Evolutionary conservation across 2,113 vertebrate genomes (phyloP), one percentile per base, ranked within the genome.

Genomic region (Hypanus sabinus): DNA sequence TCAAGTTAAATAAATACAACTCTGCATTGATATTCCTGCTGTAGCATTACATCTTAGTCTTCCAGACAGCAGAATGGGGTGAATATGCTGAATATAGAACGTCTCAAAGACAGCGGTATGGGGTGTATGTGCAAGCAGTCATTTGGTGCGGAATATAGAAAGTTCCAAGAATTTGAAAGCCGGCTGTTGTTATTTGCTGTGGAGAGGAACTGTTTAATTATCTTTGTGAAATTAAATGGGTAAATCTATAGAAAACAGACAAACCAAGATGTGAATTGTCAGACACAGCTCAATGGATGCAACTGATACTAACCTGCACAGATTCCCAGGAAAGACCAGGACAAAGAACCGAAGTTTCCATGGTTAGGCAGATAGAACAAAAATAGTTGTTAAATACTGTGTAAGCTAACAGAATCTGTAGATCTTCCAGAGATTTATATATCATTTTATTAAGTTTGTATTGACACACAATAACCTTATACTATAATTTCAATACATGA

Each of bases 321-420:
- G 38, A 12, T 55, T 93, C 38, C 46, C 68, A 0, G 65, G 16
- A 65, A 33, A 8, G 85, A 88, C 33, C 7, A n/a, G 85, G 27
- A 22, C 55, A 46, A 1, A 46, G 46, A 46, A 22, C 60, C 5
- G 33, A 70, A 36, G 55, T 14, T 1, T 22, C 3, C 9, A 6
- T 70, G 88, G 62, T 68, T 91, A 68, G 62, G 65, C n/a, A 91
- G 65, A 33, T 38, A 30, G 88, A 70, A 91, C 57, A 91, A 70
- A n/a, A 16, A 10, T 57, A 70, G 20, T 70, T 24, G 65, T 71
- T 71, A 65, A 38, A 12, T 14, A 24, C 38, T 14, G 22, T 93
- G 36, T 4, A 12, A 27, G 5, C 11, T 75, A 93, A 27, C n/a
- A 6, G 68, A 5, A 55, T 2, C 90, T 92, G 30, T 30, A 91